Conservation (phyloP, 2,797 vertebrate genomes). For the Bradypus variegatus region DNA sequence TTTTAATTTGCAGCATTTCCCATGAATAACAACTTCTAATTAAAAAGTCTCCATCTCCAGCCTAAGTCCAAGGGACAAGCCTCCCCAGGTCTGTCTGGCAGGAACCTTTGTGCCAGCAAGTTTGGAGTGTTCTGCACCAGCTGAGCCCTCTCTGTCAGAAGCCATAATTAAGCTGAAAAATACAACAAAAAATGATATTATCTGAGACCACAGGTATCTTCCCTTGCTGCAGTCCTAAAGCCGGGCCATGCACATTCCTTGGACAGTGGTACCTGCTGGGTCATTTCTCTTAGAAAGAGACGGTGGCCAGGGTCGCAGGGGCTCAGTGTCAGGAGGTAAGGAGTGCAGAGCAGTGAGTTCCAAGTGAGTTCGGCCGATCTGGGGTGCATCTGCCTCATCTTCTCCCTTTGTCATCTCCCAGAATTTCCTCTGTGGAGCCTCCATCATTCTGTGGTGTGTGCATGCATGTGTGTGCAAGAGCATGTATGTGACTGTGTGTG, state of each 20-base stretch:
- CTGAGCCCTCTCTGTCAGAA: conserved; percentile 71
- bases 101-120: conserved; percentile 69
- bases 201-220: conserved; percentile 65
- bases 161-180: conserved; percentile 72
- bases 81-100: conserved; percentile 67
- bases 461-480: background rate
- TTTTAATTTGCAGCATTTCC: conserved; percentile 78
- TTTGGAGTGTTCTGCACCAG: conserved; percentile 71
- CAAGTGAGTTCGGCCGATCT: background rate
- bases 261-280: background rate
- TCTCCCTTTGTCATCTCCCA: background rate
- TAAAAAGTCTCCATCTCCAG: conserved; percentile 74
- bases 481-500: background rate
- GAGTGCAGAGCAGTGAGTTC: background rate
- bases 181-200: conserved; percentile 46
- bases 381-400: background rate
- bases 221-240: conserved; percentile 59
- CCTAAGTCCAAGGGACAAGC: conserved; percentile 71
- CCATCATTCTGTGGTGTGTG: background rate
- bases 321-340: background rate
- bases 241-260: conserved; percentile 9
- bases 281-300: background rate
- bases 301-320: background rate
- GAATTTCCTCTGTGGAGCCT: background rate
- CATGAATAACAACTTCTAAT: conserved; percentile 81